phyloP scores from a whole-genome alignment of 2,113 vertebrate genomes.

The Petrocephalus zakoni region DNA sequence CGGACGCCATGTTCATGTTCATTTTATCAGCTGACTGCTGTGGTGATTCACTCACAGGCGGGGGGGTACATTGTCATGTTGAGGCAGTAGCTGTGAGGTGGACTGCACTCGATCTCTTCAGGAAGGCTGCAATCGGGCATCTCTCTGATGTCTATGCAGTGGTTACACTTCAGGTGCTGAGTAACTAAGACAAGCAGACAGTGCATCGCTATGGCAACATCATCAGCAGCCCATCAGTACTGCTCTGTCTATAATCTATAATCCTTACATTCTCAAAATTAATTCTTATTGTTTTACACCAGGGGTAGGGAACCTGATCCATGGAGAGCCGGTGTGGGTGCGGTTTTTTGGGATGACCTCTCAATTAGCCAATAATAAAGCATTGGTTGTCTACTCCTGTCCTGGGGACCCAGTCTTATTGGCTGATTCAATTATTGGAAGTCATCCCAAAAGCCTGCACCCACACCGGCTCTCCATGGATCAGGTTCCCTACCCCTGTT shows the following conservation, averaged over 20 bases:
- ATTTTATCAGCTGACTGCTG: background rate
- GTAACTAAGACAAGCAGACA: background rate
- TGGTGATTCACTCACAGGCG: conserved; percentile 6
- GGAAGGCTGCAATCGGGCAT: background rate
- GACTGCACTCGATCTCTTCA: background rate
- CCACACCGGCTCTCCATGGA: no score
- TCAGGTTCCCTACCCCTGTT: no score
- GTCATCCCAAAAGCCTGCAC: no score
- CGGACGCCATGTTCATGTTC: background rate
- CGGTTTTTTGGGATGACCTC: no score
- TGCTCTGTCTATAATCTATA: background rate
- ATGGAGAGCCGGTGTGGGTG: no score
- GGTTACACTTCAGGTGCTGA: conserved; percentile 4
- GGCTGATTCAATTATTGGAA: no score
- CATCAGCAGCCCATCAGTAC: background rate
- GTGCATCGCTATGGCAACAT: background rate
- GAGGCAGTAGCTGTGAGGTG: background rate
- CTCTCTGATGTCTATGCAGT: conserved; percentile 5
- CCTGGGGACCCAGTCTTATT: no score
- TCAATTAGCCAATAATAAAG: no score
- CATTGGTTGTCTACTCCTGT: no score
- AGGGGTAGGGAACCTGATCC: no score
- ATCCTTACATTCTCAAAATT: background rate
- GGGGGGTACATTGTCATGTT: background rate
- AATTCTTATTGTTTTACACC: no score